Evolutionary conservation across 2,888 invertebrate species (phyloP).

Genomic region (Iphiclides podalirius): DNA sequence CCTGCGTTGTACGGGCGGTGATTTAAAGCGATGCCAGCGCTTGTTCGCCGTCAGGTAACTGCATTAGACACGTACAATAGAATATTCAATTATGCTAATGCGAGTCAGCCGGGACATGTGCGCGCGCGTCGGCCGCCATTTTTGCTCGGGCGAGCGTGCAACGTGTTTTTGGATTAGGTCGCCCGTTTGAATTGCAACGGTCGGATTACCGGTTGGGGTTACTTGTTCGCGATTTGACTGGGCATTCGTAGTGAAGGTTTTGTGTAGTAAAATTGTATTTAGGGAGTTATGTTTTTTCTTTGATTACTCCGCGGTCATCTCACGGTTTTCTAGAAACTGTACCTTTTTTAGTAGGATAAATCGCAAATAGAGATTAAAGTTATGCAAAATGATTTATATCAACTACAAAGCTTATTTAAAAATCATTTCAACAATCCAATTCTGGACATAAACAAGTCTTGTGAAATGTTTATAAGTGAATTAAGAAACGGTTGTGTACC

Average conservation of each 20-base stretch:
- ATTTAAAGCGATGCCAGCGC: conserved; percentile 37
- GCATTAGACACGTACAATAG: conserved; percentile 70
- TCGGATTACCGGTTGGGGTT: conserved; percentile 42
- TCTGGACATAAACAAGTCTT: no score
- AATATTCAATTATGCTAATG: conserved; percentile 69
- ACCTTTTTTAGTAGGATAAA: no score
- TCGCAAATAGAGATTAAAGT: no score
- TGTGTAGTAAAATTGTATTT: conserved; percentile 4
- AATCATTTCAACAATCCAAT: no score
- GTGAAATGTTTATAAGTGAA: no score
- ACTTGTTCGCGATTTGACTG: conserved; percentile 7
- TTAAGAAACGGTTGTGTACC: no score
- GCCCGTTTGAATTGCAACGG: conserved; percentile 49
- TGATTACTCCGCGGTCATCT: no score
- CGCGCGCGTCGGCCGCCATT: conserved; percentile 57
- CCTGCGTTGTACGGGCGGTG: conserved; percentile 14
- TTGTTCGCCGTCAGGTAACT: conserved; percentile 49
- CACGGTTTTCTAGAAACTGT: no score
- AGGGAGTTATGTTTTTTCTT: background rate
- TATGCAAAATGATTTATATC: no score
- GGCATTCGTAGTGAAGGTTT: conserved; percentile 17
- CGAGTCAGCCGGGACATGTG: conserved; percentile 35
- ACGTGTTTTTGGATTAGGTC: conserved; percentile 45
- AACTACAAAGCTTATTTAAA: no score
- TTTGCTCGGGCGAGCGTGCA: conserved; percentile 37